Percentiles rank a stretch among this genome's conserved stretches.
Conservation (phyloP, 2,797 vertebrate genomes). For the Eleutherodactylus coqui region DNA sequence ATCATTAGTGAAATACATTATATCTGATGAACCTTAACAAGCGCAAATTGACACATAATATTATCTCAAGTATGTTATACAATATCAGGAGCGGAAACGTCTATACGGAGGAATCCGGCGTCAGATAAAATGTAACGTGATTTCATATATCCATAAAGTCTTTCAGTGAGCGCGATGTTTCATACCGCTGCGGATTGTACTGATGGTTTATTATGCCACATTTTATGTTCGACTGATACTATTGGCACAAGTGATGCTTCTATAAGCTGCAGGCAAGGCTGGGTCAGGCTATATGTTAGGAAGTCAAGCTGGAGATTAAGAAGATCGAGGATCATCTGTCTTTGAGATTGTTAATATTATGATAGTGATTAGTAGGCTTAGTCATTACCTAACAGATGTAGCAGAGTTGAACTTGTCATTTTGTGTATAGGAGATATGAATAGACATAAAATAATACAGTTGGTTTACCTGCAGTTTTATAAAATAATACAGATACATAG, state of each 20-base stretch:
- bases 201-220: not conserved
- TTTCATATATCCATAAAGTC: not conserved
- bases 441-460: no score
- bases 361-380: no score
- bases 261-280: constrained; percentile 1
- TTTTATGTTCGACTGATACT: constrained; percentile 11
- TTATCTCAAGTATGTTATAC: not conserved
- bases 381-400: not conserved
- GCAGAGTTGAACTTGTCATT: not conserved
- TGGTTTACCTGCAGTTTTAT: no score
- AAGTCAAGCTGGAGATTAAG: not conserved
- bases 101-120: not conserved
- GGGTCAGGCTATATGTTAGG: not conserved
- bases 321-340: not conserved
- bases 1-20: not conserved
- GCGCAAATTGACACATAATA: not conserved
- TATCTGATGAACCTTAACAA: not conserved
- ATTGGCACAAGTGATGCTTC: not conserved
- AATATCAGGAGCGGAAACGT: not conserved
- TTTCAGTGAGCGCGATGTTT: not conserved
- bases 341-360: no score
- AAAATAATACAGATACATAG: no score
- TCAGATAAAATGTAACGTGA: not conserved
- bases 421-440: no score
- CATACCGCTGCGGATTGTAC: not conserved